Evolutionary conservation across 2,113 vertebrate species (phyloP).

Genomic region (Antechinus stuartii): DNA sequence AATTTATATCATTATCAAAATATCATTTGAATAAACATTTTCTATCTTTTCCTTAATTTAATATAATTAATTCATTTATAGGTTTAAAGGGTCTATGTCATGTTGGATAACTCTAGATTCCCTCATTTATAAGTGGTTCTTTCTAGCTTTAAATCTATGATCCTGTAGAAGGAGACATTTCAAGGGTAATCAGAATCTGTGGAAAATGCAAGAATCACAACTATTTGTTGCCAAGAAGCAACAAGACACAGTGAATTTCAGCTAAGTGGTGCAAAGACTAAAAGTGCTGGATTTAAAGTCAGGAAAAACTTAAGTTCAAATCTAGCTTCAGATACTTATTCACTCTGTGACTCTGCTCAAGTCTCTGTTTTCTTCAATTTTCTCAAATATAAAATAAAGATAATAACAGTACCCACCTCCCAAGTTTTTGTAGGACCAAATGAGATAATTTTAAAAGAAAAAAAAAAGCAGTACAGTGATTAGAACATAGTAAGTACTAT

Average conservation of each 20-base stretch:
- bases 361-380: background rate
- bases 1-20: background rate
- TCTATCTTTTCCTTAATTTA: background rate
- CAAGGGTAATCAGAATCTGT: background rate
- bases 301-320: background rate
- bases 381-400: background rate
- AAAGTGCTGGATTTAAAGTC: background rate
- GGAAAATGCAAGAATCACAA: background rate
- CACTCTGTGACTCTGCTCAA: background rate
- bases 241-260: background rate
- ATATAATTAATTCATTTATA: background rate
- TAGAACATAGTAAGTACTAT: background rate
- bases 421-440: background rate
- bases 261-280: background rate
- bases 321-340: background rate
- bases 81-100: background rate
- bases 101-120: background rate
- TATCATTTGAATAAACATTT: background rate
- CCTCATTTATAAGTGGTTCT: background rate
- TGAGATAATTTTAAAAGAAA: background rate
- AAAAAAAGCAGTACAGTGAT: background rate
- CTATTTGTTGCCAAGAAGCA: background rate
- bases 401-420: background rate
- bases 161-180: background rate
- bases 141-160: background rate